Base-by-base conservation (phyloP, 2,113 vertebrate species). In the Corythoichthys haematopterus region DNA sequence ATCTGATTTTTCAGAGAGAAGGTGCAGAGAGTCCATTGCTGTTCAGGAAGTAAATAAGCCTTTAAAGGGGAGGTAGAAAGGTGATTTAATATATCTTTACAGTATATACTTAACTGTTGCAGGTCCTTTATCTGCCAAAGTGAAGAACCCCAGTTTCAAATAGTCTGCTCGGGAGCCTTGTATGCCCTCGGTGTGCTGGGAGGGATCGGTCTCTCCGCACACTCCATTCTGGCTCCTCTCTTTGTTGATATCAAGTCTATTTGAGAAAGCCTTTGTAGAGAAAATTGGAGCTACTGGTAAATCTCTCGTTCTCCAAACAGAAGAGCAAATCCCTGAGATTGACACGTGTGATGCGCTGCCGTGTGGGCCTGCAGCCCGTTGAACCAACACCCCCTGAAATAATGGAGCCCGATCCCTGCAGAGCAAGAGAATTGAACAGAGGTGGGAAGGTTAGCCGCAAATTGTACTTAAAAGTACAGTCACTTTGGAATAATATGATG, bases 251-350 rank as follows among this genome's bases (percentile, higher is more conserved):
- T n/a, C n/a, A 73, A 74, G 80, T 63, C 92, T 94, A 98, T 91
- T 99, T 99, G 78, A 99, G 96, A 90, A 98, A 94, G 88, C 95
- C 96, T 92, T 95, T 96, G 85, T 99, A 99, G 86, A 99, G 95
- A 90, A 98, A 91, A 91, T 96, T 93, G 83, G 97, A 98, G 93
- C 90, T 95, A 91, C 93, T 96, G 93, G 94, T 95, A 85, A 92
- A 93, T 78, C 92, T 92, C 91, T 98, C 97, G 28, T 95, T 96
- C 91, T 99, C 97, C 92, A 99, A 91, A 90, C 96, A 98, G 93
- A 96, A 97, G 88, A 99, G 98, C 92, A 99, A 94, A 94, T 99
- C 97, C 96, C 95, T 98, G 96, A 98, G 96, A 94, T 98, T 99
- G 92, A 98, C 95, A 62, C 96, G 95, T 55, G 97, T 99, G 94